Evolutionary conservation across 2,113 vertebrate genomes (phyloP), one percentile per base, ranked within the genome.

Genomic region (Rissa tridactyla): DNA sequence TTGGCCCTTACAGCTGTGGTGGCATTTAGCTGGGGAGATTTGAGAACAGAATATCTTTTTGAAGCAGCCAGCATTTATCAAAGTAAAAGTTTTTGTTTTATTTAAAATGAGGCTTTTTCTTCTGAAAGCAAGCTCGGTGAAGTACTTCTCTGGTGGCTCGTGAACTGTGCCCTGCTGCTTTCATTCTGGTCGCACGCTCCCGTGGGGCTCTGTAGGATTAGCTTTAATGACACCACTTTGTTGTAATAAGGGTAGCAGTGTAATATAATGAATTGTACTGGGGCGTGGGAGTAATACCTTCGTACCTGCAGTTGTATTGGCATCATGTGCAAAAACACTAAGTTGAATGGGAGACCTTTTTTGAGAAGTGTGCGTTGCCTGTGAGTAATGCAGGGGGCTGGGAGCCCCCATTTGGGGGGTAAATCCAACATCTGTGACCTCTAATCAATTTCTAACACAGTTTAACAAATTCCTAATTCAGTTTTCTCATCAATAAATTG

Each of bases 51-150:
- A 9, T 93, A 90, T 92, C 96, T 96, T 97, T 97, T 92, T 94
- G 88, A 97, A 97, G 70, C 82, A 95, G 82, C 51, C 96, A 77
- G 61, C 52, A 54, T 96, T 97, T 97, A 94, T 95, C 93, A 82
- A 93, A 96, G 82, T 52, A 94, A 76, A 86, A 78, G 81, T 92
- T 96, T 92, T 95, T 89, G 88, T 94, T 96, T 97, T 95, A 95
- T 98, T 97, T 96, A 52, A 86, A 94, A 94, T 68, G 64, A 81
- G 49, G 32, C 55, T 94, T 96, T 97, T 90, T 32, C 85, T 90
- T 97, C 92, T 95, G 89, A 92, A 77, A 93, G 87, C 64, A 89
- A 91, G 88, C 58, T 60, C 12, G 34, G n/a, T 83, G 11, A 95
- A 87, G 71, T 44, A 71, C 94, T 96, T 96, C 70, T 94, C 60